Evolutionary conservation across 2,888 invertebrate species (phyloP).

Genomic region (Campaea margaritaria): DNA sequence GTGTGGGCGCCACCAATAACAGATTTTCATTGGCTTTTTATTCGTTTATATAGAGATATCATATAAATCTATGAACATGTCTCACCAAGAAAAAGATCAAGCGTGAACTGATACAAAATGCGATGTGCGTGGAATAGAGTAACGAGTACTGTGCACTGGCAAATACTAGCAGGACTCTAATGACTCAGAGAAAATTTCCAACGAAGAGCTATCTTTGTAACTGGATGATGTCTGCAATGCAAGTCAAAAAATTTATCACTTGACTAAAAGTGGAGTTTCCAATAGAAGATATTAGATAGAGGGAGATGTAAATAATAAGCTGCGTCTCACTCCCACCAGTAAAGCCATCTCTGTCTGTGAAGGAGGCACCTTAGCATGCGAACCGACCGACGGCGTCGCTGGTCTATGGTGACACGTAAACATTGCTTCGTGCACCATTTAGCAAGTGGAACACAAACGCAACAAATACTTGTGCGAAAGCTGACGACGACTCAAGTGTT

Average conservation of each 20-base stretch:
- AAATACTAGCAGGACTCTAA: constrained; percentile 4
- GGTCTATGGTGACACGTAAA: constrained; percentile 71
- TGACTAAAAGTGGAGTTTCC: constrained; percentile 17
- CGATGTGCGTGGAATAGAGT: constrained; percentile 1
- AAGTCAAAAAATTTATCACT: constrained; percentile 16
- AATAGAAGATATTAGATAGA: constrained; percentile 19
- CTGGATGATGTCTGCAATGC: background rate
- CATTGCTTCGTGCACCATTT: constrained; percentile 70
- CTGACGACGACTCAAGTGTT: constrained; percentile 40
- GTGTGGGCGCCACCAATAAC: constrained; percentile 1
- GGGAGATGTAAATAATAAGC: constrained; percentile 5
- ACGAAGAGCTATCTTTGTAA: constrained; percentile 14
- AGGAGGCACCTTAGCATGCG: constrained; percentile 47
- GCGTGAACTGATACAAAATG: constrained; percentile 42
- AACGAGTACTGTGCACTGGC: background rate
- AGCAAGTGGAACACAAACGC: constrained; percentile 69
- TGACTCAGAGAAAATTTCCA: constrained; percentile 5
- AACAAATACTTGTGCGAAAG: constrained; percentile 58
- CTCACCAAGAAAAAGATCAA: constrained; percentile 32
- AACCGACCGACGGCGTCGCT: constrained; percentile 40
- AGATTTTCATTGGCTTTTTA: constrained; percentile 3
- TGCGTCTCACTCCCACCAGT: constrained; percentile 2
- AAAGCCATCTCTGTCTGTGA: constrained; percentile 17
- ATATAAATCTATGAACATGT: constrained; percentile 29
- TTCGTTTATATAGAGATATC: background rate